Conservation (phyloP, 2,888 invertebrate genomes). For the Hedychridium roseum region DNA sequence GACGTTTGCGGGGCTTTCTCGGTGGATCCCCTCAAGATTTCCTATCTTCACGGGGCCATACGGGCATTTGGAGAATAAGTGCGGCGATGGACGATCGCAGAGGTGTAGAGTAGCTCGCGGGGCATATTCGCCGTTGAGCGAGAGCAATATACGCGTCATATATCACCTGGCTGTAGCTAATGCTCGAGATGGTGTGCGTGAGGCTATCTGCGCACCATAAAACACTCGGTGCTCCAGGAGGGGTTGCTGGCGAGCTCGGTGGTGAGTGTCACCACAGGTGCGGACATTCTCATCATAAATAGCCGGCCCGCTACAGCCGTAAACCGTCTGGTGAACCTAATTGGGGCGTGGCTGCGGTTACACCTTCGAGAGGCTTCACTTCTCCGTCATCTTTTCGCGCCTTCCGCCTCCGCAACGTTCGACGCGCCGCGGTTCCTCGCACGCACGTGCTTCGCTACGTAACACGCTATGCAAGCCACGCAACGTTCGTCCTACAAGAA, state of each 20-base stretch:
- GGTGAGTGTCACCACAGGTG: constrained; percentile 61
- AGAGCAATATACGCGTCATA: constrained; percentile 49
- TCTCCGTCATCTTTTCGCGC: constrained; percentile 24
- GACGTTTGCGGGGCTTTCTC: too few species aligned
- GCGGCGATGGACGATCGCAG: too few species aligned
- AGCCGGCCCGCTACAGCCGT: constrained; percentile 45
- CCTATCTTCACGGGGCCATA: too few species aligned
- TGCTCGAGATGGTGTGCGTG: constrained; percentile 52
- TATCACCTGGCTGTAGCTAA: constrained; percentile 53
- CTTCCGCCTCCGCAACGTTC: constrained; percentile 3
- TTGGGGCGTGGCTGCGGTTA: constrained; percentile 59
- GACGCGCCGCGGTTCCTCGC: too few species aligned
- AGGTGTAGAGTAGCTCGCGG: constrained; percentile 30
- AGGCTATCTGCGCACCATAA: constrained; percentile 54
- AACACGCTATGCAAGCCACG: too few species aligned
- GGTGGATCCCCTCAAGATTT: too few species aligned
- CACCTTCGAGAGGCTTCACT: constrained; percentile 45
- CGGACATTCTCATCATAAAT: constrained; percentile 62
- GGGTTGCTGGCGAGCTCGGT: constrained; percentile 42
- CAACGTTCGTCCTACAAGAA: too few species aligned
- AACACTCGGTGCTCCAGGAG: constrained; percentile 46
- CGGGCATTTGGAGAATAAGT: too few species aligned
- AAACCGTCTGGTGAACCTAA: constrained; percentile 56
- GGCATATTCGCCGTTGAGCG: constrained; percentile 35
- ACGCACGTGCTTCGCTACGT: too few species aligned